Evolutionary conservation across 2,888 invertebrate species (phyloP), one percentile per base, ranked within the genome.

Genomic region (Glyphotaelius pellucidus): DNA sequence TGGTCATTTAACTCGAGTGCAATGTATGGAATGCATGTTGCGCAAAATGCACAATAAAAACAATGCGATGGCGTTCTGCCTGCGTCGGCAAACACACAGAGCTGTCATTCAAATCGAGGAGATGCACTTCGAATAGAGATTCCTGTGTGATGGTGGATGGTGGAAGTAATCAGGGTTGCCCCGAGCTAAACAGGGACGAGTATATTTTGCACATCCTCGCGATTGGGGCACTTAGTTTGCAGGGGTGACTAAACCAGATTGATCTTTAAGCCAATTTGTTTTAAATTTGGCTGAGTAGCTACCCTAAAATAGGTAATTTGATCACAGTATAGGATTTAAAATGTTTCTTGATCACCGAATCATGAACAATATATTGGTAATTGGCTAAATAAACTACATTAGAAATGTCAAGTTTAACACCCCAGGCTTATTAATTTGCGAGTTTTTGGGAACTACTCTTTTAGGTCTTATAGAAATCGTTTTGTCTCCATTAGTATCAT

Each of bases 31-130:
- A 89, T 89, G 89, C 80, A 15, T 42, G 30, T 52, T 67, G 89
- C 32, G 80, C 89, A 80, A 80, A 89, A 42, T 14, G 89, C 30
- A 80, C 25, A 47, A 89, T 47, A 91, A 91, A 89, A 89, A 89
- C 91, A 89, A 84, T 79, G 85, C 38, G 31, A 31, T 83, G 42
- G 83, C 79, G 89, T 89, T 89, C 25, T 42, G 81, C 84, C 47
- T 38, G 87, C 83, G 92, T 92, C 90, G 91, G 91, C 90, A 52
- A 92, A 83, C 80, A 88, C 91, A 88, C 88, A 92, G 81, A 35
- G 91, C 92, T 52, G 93, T 81, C 92, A 87, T 93, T 92, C 90
- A 89, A 80, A 84, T 84, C 67, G 32, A 25, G 31, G 52, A 47
- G 52, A 83, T 52, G 90, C 83, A 90, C 25, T 90, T 88, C 67